These are phyloP conservation scores for Boulengeromyrus knoepffleri DNA, from an alignment of 2,113 vertebrate species.

Conservation along the genomic window DNA sequence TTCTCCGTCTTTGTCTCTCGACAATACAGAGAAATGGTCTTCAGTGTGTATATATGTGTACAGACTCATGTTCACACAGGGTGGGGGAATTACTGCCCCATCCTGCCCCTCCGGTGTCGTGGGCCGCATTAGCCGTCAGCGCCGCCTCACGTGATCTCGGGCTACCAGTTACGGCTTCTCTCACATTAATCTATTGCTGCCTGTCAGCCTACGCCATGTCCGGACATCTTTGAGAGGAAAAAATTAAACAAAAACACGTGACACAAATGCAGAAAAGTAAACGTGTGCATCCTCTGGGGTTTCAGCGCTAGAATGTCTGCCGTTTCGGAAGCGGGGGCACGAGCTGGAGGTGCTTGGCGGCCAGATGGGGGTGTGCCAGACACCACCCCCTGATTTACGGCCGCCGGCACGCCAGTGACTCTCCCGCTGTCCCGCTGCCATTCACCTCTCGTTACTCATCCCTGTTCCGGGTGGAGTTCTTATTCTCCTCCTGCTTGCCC, in stretches of 20 bases:
- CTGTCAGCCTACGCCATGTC: constrained; percentile 49
- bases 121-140: constrained; percentile 13
- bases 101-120: constrained; percentile 19
- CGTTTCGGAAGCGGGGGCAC: constrained; percentile 47
- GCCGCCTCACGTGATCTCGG: constrained; percentile 30
- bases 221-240: constrained; percentile 59
- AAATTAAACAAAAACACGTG: neutral
- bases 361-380: constrained; percentile 42
- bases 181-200: constrained; percentile 56
- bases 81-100: neutral
- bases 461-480: constrained; percentile 5
- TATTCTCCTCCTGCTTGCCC: neutral
- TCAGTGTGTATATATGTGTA: neutral
- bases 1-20: neutral
- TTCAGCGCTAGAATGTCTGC: constrained; percentile 51
- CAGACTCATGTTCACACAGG: neutral
- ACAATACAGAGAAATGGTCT: neutral
- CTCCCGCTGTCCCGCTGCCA: constrained; percentile 18
- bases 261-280: constrained; percentile 60
- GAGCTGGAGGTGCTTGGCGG: constrained; percentile 20
- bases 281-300: constrained; percentile 54
- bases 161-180: constrained; percentile 68
- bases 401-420: neutral
- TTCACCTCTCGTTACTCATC: constrained; percentile 15
- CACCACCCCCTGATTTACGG: constrained; percentile 31